Conservation (phyloP, 2,797 vertebrate genomes). For the Acanthis flammea region DNA sequence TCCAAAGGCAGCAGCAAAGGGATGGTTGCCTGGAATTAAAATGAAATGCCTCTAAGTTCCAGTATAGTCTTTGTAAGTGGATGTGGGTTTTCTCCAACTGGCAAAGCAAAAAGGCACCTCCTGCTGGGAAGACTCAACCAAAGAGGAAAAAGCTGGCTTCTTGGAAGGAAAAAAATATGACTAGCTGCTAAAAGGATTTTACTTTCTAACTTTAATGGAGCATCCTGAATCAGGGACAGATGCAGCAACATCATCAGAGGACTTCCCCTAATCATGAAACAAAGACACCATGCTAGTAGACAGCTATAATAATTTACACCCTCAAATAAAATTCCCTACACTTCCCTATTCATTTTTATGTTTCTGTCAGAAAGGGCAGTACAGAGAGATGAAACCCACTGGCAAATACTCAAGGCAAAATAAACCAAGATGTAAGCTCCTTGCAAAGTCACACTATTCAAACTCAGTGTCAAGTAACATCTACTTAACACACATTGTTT, state of each 20-base stretch:
- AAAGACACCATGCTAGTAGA: neutral
- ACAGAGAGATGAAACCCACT: neutral
- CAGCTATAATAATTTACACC: neutral
- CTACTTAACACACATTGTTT: neutral
- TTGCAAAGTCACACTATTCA: neutral
- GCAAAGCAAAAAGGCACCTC: constrained; percentile 44
- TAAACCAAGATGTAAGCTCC: neutral
- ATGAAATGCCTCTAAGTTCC: constrained; percentile 18
- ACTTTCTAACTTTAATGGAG: neutral
- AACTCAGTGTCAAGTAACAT: neutral
- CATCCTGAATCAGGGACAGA: neutral
- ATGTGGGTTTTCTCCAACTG: constrained; percentile 32
- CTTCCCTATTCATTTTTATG: neutral
- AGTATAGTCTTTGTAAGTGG: neutral
- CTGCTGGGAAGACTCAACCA: neutral
- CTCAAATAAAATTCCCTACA: neutral
- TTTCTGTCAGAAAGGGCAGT: neutral
- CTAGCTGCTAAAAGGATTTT: constrained; percentile 4
- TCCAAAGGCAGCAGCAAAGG: constrained; percentile 21
- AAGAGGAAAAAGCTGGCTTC: neutral
- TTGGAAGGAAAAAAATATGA: constrained; percentile 9
- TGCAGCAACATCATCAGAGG: neutral
- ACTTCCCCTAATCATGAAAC: neutral
- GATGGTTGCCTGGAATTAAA: constrained; percentile 41
- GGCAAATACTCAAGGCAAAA: neutral